phyloP scores from a whole-genome alignment of 2,888 invertebrate species.

The Ptychoptera albimana region DNA sequence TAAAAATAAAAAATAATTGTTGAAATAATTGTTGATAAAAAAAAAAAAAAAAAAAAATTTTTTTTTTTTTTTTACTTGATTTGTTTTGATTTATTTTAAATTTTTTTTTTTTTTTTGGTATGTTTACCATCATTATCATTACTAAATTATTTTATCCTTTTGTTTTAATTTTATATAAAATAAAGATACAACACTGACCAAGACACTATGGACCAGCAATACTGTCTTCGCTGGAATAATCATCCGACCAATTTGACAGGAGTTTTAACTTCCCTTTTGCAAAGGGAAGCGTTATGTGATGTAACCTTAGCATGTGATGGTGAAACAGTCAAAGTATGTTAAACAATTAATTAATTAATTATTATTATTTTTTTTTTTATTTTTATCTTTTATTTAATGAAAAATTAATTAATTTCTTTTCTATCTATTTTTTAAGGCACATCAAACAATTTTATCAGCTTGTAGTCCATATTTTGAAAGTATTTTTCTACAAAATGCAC shows the following conservation, averaged over 20 bases:
- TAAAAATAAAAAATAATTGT: too few relatives aligned
- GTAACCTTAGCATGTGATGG: conserved; percentile 86
- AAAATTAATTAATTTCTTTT: conserved; percentile 3
- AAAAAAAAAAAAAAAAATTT: too few relatives aligned
- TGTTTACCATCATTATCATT: neutral
- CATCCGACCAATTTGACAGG: conserved; percentile 83
- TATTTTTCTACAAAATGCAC: conserved; percentile 74
- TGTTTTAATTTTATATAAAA: conserved; percentile 6
- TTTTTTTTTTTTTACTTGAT: too few relatives aligned
- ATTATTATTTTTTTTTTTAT: neutral
- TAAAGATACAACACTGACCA: conserved; percentile 32
- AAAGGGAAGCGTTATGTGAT: conserved; percentile 81
- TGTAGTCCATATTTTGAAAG: conserved; percentile 90
- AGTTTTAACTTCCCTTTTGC: conserved; percentile 71
- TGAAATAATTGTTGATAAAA: too few relatives aligned
- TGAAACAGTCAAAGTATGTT: conserved; percentile 59
- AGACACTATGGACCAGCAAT: conserved; percentile 56
- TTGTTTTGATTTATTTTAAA: neutral
- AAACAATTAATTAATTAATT: neutral
- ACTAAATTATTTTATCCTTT: conserved; percentile 1
- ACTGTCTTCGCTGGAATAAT: conserved; percentile 90
- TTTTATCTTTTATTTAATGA: neutral
- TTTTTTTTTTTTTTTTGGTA: neutral
- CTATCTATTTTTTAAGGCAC: conserved; percentile 45
- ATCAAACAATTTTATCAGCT: conserved; percentile 83